These are phyloP conservation scores for Amyelois transitella DNA, from an alignment of 1,140 invertebrate species.

Conservation along the genomic window DNA sequence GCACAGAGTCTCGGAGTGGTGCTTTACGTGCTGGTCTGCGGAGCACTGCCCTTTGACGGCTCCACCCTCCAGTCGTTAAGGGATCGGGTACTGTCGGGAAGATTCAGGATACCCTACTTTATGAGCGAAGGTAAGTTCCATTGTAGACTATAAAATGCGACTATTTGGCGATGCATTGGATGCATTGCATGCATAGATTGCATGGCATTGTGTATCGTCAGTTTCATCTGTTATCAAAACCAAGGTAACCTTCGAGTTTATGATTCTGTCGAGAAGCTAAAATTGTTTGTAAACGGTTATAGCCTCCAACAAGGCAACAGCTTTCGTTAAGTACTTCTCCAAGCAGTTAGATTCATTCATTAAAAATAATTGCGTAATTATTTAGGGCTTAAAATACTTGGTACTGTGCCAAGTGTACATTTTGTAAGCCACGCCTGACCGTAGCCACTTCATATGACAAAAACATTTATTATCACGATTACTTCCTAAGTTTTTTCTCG, in stretches of 20 bases:
- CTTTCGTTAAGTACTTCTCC: background rate
- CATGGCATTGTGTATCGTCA: too few relatives aligned
- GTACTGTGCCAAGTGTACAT: constrained; percentile 3
- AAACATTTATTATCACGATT: background rate
- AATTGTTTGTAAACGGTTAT: too few relatives aligned
- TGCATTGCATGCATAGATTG: too few relatives aligned
- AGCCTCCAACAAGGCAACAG: background rate
- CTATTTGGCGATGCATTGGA: background rate
- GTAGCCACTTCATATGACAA: background rate
- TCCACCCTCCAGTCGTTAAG: constrained; percentile 88
- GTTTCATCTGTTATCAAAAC: too few relatives aligned
- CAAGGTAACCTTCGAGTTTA: too few relatives aligned
- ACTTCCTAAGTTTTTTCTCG: background rate
- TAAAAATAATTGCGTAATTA: constrained; percentile 5
- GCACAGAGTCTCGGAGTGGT: constrained; percentile 92
- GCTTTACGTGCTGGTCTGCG: constrained; percentile 94
- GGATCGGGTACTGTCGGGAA: constrained; percentile 88
- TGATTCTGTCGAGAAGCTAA: too few relatives aligned
- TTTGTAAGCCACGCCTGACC: background rate
- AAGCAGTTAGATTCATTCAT: constrained; percentile 2
- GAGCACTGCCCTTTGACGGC: constrained; percentile 92
- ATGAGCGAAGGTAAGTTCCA: constrained; percentile 87
- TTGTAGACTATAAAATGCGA: constrained; percentile 7
- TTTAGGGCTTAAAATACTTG: background rate
- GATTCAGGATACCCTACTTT: constrained; percentile 94